Base-by-base conservation (phyloP, 2,888 invertebrate genomes). In the Eristalinus sepulchralis region DNA sequence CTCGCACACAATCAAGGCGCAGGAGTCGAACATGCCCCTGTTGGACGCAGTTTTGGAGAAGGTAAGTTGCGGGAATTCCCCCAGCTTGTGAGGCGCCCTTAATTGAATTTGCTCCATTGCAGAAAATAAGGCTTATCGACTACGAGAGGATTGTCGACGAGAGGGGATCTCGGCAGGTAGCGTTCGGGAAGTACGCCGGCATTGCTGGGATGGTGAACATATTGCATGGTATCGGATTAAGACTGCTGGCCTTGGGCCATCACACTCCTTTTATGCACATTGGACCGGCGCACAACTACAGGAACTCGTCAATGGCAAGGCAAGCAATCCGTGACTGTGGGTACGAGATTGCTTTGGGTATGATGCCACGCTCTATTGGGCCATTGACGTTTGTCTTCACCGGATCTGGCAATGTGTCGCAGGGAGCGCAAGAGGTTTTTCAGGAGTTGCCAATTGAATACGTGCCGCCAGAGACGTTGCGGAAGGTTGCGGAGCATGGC, bases 181-280 rank as follows among this genome's bases (percentile, higher is more conserved):
- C 99, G 2, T 99, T 99, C 92, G 99, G 99, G 0, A 99, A 98
- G 92, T 99, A 99, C 94, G 99, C 99, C 0, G 96, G 99, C 0
- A 98, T 99, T 1, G 98, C 99, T 27, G 99, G 99, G 13, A 99
- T 98, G 96, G 97, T 99, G 72, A 99, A 99, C 92, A 99, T 99
- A 89, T 94, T 99, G 17, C 99, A 99, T 90, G 99, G 99, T 0
- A 93, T 99, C 60, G 99, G 99, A 0, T 94, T 99, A 39, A 94
- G 99, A 66, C 94, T 92, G 11, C 93, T 99, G 73, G 99, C 99
- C 0, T 93, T 99, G 27, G 99, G 99, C 0, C 99, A 99, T 92
- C 99, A 99, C 91, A 99, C 99, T 0, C 99, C 99, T 0, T 99
- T 99, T 91, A 98, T 99, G 99, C 98, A 99, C 91, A 97, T 99